A percentile compares a stretch with the other conserved stretches of the same genome.
Conservation (phyloP, 1,140 invertebrate genomes). For the Drosophila ohnishii region DNA sequence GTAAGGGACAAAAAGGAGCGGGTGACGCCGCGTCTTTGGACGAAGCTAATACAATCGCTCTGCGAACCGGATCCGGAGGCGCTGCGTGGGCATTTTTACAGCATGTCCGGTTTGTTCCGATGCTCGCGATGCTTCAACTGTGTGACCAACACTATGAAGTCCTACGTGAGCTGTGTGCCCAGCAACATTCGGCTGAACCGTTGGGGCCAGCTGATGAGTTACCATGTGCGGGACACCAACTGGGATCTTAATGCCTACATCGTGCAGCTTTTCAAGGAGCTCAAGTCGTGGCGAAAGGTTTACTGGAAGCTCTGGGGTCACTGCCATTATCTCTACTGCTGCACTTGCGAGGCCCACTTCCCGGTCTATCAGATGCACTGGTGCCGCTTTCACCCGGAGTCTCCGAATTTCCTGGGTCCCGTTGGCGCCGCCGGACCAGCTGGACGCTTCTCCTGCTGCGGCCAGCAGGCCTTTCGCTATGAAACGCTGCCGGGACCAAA, state of each 20-base stretch:
- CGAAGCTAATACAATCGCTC: conserved; percentile 90
- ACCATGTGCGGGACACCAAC: conserved; percentile 88
- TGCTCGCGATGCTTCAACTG: conserved; percentile 85
- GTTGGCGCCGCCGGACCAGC: conserved; percentile 86
- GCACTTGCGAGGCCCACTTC: conserved; percentile 89
- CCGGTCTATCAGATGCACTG: conserved; percentile 90
- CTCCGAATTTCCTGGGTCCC: conserved; percentile 90
- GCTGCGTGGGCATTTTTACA: conserved; percentile 90
- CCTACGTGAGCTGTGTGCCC: conserved; percentile 87
- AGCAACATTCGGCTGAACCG: conserved; percentile 88
- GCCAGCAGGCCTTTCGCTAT: conserved; percentile 91
- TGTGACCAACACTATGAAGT: conserved; percentile 86
- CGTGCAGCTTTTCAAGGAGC: conserved; percentile 88
- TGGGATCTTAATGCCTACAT: conserved; percentile 95
- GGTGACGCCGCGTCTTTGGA: conserved; percentile 91
- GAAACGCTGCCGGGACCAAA: conserved; percentile 85
- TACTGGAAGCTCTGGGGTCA: conserved; percentile 97
- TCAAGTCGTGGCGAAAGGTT: conserved; percentile 94
- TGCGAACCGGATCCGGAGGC: conserved; percentile 88
- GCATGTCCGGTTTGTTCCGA: conserved; percentile 89
- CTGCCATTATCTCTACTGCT: conserved; percentile 91
- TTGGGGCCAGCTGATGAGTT: conserved; percentile 87
- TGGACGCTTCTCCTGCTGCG: conserved; percentile 93
- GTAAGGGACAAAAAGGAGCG: conserved; percentile 92
- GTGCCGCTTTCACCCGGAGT: conserved; percentile 91